Conservation (phyloP, 1,140 invertebrate genomes). For the Adoxophyes honmai region DNA sequence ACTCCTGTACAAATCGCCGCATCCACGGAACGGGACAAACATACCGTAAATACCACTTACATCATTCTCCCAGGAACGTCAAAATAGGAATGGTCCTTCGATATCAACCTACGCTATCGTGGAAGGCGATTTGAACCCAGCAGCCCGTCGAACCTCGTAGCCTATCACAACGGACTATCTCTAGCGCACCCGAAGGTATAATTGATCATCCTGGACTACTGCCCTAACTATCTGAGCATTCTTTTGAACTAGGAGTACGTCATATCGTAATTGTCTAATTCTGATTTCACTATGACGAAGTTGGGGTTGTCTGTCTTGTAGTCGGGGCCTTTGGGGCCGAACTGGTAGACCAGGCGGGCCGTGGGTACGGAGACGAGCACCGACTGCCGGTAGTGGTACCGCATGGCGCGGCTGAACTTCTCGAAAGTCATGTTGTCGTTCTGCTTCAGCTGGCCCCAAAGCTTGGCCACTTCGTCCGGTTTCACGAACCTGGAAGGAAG, state of each 20-base stretch:
- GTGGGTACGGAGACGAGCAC: slow-evolving; percentile 90
- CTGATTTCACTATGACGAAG: slow-evolving; percentile 73
- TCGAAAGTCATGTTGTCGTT: slow-evolving; percentile 96
- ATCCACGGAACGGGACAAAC: neutral
- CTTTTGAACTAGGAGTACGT: slow-evolving; percentile 45
- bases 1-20: neutral
- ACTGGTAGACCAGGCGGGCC: slow-evolving; percentile 91
- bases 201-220: slow-evolving; percentile 22
- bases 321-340: slow-evolving; percentile 87
- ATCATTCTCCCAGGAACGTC: neutral
- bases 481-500: slow-evolving; percentile 85
- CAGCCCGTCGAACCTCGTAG: neutral
- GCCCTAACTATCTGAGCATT: slow-evolving; percentile 22
- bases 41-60: neutral
- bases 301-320: slow-evolving; percentile 85
- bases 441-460: slow-evolving; percentile 92
- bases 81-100: too few relatives aligned
- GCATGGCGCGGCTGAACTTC: slow-evolving; percentile 95
- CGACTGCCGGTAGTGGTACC: slow-evolving; percentile 93
- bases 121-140: neutral
- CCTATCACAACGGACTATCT: slow-evolving; percentile 6
- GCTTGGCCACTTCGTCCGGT: slow-evolving; percentile 91
- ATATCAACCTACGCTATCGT: neutral
- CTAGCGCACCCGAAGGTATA: neutral
- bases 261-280: slow-evolving; percentile 45